These are phyloP conservation scores for Aphis gossypii DNA, from an alignment of 1,140 invertebrate species.

Conservation along the genomic window DNA sequence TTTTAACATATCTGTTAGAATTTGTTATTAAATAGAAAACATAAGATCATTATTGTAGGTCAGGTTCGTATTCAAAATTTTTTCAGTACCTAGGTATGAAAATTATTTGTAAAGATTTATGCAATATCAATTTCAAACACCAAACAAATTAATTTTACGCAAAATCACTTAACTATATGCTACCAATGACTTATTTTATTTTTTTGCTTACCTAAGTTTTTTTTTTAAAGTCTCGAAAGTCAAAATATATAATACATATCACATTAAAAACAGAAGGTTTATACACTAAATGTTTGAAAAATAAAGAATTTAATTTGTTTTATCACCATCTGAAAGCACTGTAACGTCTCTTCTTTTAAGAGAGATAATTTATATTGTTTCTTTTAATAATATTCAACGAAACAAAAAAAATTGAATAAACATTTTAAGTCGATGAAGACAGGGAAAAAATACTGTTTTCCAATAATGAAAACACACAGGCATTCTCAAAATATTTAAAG, in stretches of 20 bases:
- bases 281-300: neutral
- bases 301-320: constrained; percentile 20
- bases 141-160: neutral
- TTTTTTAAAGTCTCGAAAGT: neutral
- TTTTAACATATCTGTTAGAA: neutral
- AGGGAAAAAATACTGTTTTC: neutral
- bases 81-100: neutral
- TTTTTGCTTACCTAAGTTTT: neutral
- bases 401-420: neutral
- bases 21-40: neutral
- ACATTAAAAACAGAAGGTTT: neutral
- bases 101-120: neutral
- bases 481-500: neutral
- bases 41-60: neutral
- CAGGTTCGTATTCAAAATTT: neutral
- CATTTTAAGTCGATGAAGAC: neutral
- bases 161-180: neutral
- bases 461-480: neutral
- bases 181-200: neutral
- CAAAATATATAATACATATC: neutral
- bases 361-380: constrained; percentile 17
- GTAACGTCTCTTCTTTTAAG: neutral
- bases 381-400: neutral
- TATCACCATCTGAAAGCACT: neutral
- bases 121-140: neutral